These are phyloP conservation scores for Pangasius krempfi DNA, from an alignment of 2,797 vertebrate genomes.

Conservation along the genomic window DNA sequence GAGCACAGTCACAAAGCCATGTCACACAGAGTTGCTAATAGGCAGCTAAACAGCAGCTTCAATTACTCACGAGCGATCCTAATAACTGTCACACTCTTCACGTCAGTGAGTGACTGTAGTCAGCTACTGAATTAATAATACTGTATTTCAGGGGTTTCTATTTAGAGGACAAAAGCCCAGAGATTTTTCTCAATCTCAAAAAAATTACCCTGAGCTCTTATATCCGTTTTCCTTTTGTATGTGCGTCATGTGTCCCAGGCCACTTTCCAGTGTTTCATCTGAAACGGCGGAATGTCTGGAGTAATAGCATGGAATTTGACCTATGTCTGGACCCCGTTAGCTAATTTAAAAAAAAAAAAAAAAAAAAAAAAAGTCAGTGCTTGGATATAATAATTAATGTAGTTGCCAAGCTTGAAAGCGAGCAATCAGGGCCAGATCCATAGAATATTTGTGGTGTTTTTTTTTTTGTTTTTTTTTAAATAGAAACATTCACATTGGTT, in stretches of 20 bases:
- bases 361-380: not conserved
- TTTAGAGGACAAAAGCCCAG: not conserved
- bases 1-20: not conserved
- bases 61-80: slow-evolving; percentile 10
- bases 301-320: not conserved
- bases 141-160: not conserved
- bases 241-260: slow-evolving; percentile 35
- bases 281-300: slow-evolving; percentile 12
- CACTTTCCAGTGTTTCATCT: slow-evolving; percentile 39
- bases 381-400: not conserved
- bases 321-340: not conserved
- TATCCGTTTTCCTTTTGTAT: not conserved
- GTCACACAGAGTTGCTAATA: slow-evolving; percentile 17
- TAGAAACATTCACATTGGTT: not conserved
- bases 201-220: not conserved
- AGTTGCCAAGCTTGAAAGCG: not conserved
- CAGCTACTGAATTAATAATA: not conserved
- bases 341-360: no score
- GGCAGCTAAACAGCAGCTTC: slow-evolving; percentile 12
- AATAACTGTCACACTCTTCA: not conserved
- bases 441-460: not conserved
- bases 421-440: not conserved
- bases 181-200: slow-evolving; percentile 3
- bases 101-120: not conserved
- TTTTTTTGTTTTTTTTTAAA: not conserved